Conservation (phyloP, 2,797 vertebrate species). For the Oryzias sinensis region DNA sequence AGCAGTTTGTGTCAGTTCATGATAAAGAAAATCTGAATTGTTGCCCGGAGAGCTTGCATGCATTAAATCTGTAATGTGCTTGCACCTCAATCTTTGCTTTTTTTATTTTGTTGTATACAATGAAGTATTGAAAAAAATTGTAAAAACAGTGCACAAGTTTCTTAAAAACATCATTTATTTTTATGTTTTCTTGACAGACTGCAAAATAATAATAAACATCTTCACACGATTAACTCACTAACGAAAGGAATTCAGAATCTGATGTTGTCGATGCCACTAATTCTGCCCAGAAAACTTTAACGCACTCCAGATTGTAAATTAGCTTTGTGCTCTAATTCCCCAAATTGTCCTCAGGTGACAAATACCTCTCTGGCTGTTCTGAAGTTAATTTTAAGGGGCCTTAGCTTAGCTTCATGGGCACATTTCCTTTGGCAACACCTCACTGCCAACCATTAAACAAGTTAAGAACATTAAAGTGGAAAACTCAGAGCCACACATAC, state of each 20-base stretch:
- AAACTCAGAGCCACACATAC: slow-evolving; percentile 20
- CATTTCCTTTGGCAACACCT: slow-evolving; percentile 55
- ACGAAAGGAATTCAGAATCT: slow-evolving; percentile 22
- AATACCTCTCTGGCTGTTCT: slow-evolving; percentile 64
- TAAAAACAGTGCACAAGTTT: no score
- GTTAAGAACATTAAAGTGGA: slow-evolving; percentile 37
- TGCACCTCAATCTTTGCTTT: no score
- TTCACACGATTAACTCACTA: no score
- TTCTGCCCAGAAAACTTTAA: slow-evolving; percentile 52
- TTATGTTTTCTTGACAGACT: no score
- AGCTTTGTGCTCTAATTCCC: slow-evolving; percentile 45
- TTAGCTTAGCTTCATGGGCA: slow-evolving; percentile 42
- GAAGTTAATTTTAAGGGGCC: slow-evolving; percentile 51
- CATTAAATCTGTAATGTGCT: no score
- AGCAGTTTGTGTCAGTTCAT: no score
- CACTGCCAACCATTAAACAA: slow-evolving; percentile 49
- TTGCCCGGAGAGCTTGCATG: no score
- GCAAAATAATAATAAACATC: no score
- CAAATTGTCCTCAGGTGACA: slow-evolving; percentile 70
- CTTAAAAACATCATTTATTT: no score
- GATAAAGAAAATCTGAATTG: no score
- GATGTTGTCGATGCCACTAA: slow-evolving; percentile 13
- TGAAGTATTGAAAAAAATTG: no score
- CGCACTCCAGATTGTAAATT: slow-evolving; percentile 45
- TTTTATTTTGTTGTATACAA: no score